Base-by-base conservation (phyloP, 2,797 vertebrate species). In the Enteromius afrohamiltoni region DNA sequence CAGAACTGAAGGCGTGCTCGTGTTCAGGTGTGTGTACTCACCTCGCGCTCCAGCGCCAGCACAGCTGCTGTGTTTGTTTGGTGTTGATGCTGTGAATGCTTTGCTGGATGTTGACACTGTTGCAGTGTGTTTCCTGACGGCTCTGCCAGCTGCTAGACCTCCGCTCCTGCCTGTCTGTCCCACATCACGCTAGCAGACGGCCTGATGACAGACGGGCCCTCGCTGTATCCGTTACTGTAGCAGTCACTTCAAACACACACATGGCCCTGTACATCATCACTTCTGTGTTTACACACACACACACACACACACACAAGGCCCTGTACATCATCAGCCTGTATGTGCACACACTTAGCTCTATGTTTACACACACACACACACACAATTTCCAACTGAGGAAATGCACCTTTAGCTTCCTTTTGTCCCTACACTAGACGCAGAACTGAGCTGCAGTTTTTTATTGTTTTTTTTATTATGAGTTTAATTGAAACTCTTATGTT, bases 191-290 rank as follows among this genome's bases (percentile, higher is more conserved):
- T 93, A 91, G 92, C 93, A 93, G 93, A 91, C 92, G 90, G 86
- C 90, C 89, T 87, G 95, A 92, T 95, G 97, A 98, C 94, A 96
- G 97, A 96, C 94, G 95, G 92, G 95, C 96, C 94, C 93, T 93
- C 83, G 92, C 95, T 96, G 95, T 92, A 89, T 91, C 91, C 92
- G 88, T 88, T 94, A 95, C 93, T 93, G 91, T 93, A 93, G 94
- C 91, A 62, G 89, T 87, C 42, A 73, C 89, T 84, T 31, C 90
- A 91, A 89, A 90, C 82, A 69, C 23, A 58, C 47, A 47, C 64
- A 77, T 6, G 37, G 13, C 23, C 73, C 23, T 26, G 47, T 29
- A 47, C 53, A 49, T 53, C 51, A 53, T 51, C 49, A 51, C 17
- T 51, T 51, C 47, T 49, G 17, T 51, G 49, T 51, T 51, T 51